These are phyloP conservation scores for Oenanthe oenanthe DNA, from an alignment of 2,113 vertebrate species.

Conservation along the genomic window DNA sequence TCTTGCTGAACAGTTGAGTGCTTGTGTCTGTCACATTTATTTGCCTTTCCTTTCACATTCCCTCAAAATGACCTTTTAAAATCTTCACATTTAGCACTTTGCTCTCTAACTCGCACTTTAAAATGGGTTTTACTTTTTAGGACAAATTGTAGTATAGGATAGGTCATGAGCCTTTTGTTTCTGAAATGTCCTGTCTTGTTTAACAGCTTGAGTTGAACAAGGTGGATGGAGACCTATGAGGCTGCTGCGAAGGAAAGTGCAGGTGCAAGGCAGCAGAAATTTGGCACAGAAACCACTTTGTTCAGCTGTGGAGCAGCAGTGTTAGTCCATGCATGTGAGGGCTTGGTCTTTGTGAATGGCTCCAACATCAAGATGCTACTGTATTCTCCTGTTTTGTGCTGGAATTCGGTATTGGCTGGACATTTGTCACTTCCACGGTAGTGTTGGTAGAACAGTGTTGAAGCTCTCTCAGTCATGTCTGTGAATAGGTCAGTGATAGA, in stretches of 20 bases:
- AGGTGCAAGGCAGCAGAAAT: background rate
- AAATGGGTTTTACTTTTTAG: background rate
- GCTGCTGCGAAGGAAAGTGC: background rate
- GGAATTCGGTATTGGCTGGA: background rate
- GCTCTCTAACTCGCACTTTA: background rate
- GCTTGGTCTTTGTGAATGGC: background rate
- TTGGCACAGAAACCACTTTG: background rate
- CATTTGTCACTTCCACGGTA: background rate
- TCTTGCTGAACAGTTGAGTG: background rate
- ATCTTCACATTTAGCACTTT: background rate
- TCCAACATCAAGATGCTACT: background rate
- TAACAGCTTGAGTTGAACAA: background rate
- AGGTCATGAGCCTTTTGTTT: background rate
- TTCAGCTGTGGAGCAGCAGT: background rate
- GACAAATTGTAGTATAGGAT: background rate
- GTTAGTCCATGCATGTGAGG: background rate
- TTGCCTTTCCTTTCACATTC: background rate
- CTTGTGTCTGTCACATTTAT: background rate
- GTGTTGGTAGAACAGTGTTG: rapidly evolving
- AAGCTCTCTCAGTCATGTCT: background rate
- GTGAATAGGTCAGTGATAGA: background rate
- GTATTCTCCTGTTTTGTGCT: background rate
- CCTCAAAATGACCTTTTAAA: background rate
- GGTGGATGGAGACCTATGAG: background rate
- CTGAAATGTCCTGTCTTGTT: background rate